A percentile compares a stretch with the other conserved stretches of the same genome.
Evolutionary conservation across 2,888 invertebrate species (phyloP).

Genomic region (Lucinisca nassula): DNA sequence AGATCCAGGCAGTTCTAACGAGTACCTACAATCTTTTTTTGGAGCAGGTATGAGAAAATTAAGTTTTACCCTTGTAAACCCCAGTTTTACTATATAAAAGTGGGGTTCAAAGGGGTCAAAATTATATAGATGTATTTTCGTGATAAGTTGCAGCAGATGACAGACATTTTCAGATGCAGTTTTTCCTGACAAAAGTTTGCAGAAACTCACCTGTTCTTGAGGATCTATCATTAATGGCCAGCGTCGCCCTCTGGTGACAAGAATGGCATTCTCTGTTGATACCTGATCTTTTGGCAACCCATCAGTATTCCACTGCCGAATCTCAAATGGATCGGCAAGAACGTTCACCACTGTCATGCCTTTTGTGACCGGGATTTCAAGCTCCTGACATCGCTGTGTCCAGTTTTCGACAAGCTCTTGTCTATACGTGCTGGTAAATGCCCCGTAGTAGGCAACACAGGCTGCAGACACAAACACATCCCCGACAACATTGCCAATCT

Average conservation of each 20-base stretch:
- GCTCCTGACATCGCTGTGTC: constrained; percentile 91
- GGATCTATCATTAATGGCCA: constrained; percentile 89
- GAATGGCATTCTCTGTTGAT: constrained; percentile 88
- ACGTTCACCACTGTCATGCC: constrained; percentile 90
- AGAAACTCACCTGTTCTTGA: constrained; percentile 88
- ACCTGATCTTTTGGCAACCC: constrained; percentile 88
- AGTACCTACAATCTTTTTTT: no score
- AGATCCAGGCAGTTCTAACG: no score
- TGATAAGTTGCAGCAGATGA: no score
- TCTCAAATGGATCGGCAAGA: constrained; percentile 89
- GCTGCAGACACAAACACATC: constrained; percentile 88
- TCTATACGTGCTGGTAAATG: constrained; percentile 88
- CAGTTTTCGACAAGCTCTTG: constrained; percentile 90
- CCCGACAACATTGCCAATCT: constrained; percentile 88
- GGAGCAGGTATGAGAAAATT: no score
- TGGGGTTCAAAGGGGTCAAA: no score
- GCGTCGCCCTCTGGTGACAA: constrained; percentile 87
- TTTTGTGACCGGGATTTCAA: constrained; percentile 92
- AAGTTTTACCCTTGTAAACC: no score
- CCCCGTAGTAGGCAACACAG: constrained; percentile 88
- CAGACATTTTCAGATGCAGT: no score
- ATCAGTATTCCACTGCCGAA: constrained; percentile 90
- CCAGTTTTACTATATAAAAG: no score
- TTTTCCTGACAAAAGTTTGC: no score
- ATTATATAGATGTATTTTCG: no score